These are phyloP conservation scores for Rana temporaria DNA, from an alignment of 2,113 vertebrate genomes.

Conservation along the genomic window DNA sequence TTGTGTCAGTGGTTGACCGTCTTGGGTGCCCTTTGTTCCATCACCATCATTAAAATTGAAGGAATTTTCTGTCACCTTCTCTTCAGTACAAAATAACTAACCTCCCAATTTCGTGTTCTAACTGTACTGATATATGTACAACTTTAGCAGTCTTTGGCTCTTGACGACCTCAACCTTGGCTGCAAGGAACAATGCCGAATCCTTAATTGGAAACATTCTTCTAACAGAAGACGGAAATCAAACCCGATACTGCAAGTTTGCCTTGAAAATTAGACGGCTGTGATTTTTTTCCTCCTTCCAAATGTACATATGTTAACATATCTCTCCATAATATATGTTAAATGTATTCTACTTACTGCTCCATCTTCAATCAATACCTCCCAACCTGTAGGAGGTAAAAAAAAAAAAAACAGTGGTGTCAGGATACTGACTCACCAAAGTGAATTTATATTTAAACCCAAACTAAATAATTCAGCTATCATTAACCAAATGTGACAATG, in stretches of 20 bases:
- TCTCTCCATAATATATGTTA: constrained; percentile 26
- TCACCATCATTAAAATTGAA: too few species aligned
- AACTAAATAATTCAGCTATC: constrained; percentile 48
- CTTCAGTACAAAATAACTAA: too few species aligned
- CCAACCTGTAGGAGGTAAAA: not conserved
- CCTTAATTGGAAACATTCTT: not conserved
- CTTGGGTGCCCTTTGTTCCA: too few species aligned
- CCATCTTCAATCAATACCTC: constrained; percentile 18
- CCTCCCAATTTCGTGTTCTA: too few species aligned
- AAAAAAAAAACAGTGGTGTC: not conserved
- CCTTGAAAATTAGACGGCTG: not conserved
- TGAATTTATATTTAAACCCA: constrained; percentile 33
- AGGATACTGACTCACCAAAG: not conserved
- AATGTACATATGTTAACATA: constrained; percentile 11
- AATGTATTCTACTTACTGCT: not conserved
- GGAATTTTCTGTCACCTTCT: too few species aligned
- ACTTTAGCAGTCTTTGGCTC: not conserved
- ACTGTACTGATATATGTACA: too few species aligned
- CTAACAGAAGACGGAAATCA: not conserved
- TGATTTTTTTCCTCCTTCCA: not conserved
- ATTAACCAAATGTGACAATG: constrained; percentile 12
- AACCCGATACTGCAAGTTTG: not conserved
- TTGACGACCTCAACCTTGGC: not conserved
- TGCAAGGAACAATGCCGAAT: not conserved
- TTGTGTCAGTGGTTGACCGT: too few species aligned